Conservation (phyloP, 1,140 invertebrate genomes). For the Halesus radiatus region DNA sequence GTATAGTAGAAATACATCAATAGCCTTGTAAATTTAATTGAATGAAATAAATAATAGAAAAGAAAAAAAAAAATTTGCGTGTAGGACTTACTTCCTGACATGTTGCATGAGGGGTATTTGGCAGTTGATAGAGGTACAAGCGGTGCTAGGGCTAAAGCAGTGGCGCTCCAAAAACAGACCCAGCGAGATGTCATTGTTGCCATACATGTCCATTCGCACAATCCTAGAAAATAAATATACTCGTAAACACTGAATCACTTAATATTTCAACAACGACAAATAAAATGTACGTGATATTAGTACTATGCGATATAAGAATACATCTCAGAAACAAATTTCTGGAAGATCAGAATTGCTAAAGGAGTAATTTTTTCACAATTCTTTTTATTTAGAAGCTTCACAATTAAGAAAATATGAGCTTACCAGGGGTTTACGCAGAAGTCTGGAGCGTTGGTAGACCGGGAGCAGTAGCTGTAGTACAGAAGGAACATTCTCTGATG, state of each 20-base stretch:
- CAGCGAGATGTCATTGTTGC: conserved; percentile 92
- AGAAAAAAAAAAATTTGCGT: background rate
- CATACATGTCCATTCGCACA: conserved; percentile 95
- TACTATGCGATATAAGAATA: too few relatives aligned
- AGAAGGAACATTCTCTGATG: conserved; percentile 92
- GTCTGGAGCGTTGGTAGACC: conserved; percentile 84
- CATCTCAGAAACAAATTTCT: too few relatives aligned
- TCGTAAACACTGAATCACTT: too few relatives aligned
- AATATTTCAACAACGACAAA: too few relatives aligned
- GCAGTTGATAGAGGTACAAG: conserved; percentile 86
- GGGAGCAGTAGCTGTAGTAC: conserved; percentile 92
- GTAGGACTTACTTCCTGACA: conserved; percentile 73
- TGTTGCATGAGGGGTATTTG: conserved; percentile 91
- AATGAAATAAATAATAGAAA: too few relatives aligned
- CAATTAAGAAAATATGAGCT: conserved; percentile 52
- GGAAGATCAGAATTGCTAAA: too few relatives aligned
- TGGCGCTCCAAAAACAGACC: conserved; percentile 95
- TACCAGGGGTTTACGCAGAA: conserved; percentile 93
- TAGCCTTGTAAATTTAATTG: too few relatives aligned
- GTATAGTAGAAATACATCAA: too few relatives aligned
- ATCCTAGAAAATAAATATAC: conserved; percentile 72
- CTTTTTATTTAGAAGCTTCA: too few relatives aligned
- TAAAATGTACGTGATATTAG: too few relatives aligned
- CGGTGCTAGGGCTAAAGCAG: conserved; percentile 88
- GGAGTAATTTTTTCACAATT: too few relatives aligned